These are phyloP conservation scores for Pampus argenteus DNA, from an alignment of 2,797 vertebrate species.

Conservation along the genomic window DNA sequence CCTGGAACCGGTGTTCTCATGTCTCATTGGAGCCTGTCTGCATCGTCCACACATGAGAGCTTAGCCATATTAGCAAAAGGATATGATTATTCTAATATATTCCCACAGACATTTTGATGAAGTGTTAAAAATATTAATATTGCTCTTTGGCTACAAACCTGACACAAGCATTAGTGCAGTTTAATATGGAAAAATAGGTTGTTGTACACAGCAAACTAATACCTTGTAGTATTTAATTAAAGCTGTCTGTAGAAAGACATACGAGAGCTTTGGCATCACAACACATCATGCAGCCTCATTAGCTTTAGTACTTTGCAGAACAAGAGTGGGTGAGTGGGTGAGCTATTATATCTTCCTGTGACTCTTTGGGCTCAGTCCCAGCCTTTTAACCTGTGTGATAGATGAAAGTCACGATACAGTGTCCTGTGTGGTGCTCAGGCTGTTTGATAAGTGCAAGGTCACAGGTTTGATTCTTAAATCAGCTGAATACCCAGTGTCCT, in stretches of 20 bases:
- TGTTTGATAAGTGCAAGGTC: constrained; percentile 51
- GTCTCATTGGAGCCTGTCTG: not conserved
- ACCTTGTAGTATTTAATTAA: constrained; percentile 60
- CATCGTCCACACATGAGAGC: too few species aligned
- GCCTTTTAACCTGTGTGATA: constrained; percentile 35
- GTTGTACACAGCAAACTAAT: constrained; percentile 18
- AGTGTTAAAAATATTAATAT: not conserved
- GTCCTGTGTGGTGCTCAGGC: not conserved
- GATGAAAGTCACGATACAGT: constrained; percentile 43
- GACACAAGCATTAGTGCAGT: constrained; percentile 35
- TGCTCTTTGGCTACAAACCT: not conserved
- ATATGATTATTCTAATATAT: not conserved
- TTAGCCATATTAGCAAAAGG: not conserved
- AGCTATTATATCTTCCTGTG: constrained; percentile 51
- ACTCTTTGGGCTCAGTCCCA: constrained; percentile 54
- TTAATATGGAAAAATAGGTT: constrained; percentile 32
- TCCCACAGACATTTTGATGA: not conserved
- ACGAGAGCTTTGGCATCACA: constrained; percentile 41
- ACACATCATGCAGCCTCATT: constrained; percentile 58
- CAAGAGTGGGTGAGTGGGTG: too few species aligned
- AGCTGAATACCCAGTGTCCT: constrained; percentile 22
- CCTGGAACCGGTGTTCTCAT: not conserved
- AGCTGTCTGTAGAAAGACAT: constrained; percentile 34
- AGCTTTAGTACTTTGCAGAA: constrained; percentile 41
- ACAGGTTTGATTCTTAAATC: constrained; percentile 47